These are phyloP conservation scores for Liposcelis brunnea DNA, from an alignment of 2,888 invertebrate genomes.

Conservation along the genomic window DNA sequence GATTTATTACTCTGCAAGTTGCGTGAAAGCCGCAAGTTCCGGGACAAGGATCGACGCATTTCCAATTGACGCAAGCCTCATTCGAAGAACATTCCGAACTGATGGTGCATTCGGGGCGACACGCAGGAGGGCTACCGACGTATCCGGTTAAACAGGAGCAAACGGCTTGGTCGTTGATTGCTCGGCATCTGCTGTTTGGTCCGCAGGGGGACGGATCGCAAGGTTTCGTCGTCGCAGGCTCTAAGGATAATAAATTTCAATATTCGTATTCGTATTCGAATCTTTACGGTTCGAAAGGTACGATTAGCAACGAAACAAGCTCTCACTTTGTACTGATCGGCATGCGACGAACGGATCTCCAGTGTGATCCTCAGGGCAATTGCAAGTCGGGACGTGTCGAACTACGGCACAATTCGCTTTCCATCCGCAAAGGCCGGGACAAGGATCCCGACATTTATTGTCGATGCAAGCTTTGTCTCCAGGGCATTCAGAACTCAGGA, in stretches of 20 bases:
- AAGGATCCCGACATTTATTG: conserved; percentile 25
- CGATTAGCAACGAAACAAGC: too few relatives aligned
- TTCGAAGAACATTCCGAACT: conserved; percentile 29
- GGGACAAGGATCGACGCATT: conserved; percentile 28
- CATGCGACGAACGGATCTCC: conserved; percentile 22
- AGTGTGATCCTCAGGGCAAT: conserved; percentile 25
- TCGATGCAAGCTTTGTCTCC: conserved; percentile 23
- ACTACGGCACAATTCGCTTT: conserved; percentile 27
- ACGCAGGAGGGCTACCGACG: conserved; percentile 32
- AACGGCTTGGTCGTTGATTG: conserved; percentile 20
- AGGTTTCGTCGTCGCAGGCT: conserved; percentile 26
- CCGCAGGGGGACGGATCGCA: conserved; percentile 41
- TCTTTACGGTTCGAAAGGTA: too few relatives aligned
- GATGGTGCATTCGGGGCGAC: conserved; percentile 61
- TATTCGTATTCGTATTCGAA: neutral
- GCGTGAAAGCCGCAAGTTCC: conserved; percentile 28
- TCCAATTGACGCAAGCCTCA: conserved; percentile 26
- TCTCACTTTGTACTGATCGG: conserved; percentile 17
- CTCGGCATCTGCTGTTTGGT: conserved; percentile 26
- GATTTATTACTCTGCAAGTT: conserved; percentile 28
- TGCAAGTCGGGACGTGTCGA: conserved; percentile 32
- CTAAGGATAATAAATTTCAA: conserved; percentile 13
- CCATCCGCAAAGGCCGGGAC: conserved; percentile 23
- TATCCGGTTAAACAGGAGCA: conserved; percentile 27
- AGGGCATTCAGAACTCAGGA: conserved; percentile 22